These are phyloP conservation scores for Pollenia labialis DNA, from an alignment of 2,888 invertebrate genomes.

Conservation along the genomic window DNA sequence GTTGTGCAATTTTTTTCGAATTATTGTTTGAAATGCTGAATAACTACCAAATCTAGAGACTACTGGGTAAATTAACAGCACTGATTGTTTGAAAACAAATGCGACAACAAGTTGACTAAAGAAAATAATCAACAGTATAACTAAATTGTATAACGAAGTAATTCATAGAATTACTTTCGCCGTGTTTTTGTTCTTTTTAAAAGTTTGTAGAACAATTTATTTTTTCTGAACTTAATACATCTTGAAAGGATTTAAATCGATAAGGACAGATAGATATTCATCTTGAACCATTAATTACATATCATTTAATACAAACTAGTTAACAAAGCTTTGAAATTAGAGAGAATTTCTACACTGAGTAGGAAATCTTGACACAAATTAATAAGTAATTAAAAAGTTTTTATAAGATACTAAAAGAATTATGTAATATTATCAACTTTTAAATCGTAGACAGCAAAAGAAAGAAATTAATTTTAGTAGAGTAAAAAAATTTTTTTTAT, in stretches of 20 bases:
- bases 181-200: neutral
- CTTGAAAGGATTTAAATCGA: slow-evolving; percentile 19
- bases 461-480: too few species aligned
- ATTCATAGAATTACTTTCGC: neutral
- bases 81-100: too few species aligned
- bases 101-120: too few species aligned
- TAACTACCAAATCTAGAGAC: too few species aligned
- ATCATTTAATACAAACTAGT: neutral
- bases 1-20: too few species aligned
- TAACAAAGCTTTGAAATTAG: neutral
- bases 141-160: neutral
- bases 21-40: too few species aligned
- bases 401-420: neutral
- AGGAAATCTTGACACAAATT: slow-evolving; percentile 13
- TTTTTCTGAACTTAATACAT: slow-evolving; percentile 14
- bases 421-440: too few species aligned
- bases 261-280: slow-evolving; percentile 1
- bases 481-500: too few species aligned
- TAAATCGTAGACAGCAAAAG: too few species aligned
- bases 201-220: neutral
- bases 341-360: neutral
- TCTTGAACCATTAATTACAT: neutral
- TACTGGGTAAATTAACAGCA: too few species aligned
- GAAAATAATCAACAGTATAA: neutral
- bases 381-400: slow-evolving; percentile 26